Conservation (phyloP, 2,113 vertebrate species). For the Phyllopteryx taeniolatus region DNA sequence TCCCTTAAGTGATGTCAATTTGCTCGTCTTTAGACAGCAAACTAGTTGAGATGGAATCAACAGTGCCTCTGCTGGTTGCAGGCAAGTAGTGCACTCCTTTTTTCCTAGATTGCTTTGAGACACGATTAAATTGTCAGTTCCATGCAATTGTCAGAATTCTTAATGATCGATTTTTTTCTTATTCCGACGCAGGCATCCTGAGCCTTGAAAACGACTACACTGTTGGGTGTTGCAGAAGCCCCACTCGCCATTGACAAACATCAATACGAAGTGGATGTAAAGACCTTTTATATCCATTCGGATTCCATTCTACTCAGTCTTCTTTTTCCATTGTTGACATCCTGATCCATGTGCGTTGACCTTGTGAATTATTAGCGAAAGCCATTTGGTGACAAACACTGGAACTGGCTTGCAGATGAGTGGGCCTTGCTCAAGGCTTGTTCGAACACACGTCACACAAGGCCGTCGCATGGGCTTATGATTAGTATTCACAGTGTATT, state of each 20-base stretch:
- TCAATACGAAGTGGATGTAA: not conserved
- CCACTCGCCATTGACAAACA: not conserved
- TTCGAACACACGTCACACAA: not conserved
- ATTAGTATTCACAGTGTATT: constrained; percentile 11
- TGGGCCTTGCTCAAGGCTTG: not conserved
- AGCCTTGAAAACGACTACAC: not conserved
- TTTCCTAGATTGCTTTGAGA: too few species aligned
- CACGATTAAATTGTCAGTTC: too few species aligned
- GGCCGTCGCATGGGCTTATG: not conserved
- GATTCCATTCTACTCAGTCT: not conserved
- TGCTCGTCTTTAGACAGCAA: too few species aligned
- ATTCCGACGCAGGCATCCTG: too few species aligned
- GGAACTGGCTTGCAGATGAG: not conserved
- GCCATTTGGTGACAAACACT: constrained; percentile 2
- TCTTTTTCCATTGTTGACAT: not conserved
- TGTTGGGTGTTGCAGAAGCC: not conserved
- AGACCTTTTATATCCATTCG: not conserved
- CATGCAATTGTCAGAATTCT: too few species aligned
- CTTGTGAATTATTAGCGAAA: not conserved
- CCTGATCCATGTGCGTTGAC: not conserved
- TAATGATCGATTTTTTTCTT: too few species aligned
- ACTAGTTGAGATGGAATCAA: too few species aligned
- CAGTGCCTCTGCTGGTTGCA: too few species aligned
- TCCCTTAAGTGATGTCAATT: too few species aligned
- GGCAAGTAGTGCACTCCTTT: too few species aligned